Base-by-base conservation (phyloP, 2,888 invertebrate genomes). In the Aspidapion aeneum region DNA sequence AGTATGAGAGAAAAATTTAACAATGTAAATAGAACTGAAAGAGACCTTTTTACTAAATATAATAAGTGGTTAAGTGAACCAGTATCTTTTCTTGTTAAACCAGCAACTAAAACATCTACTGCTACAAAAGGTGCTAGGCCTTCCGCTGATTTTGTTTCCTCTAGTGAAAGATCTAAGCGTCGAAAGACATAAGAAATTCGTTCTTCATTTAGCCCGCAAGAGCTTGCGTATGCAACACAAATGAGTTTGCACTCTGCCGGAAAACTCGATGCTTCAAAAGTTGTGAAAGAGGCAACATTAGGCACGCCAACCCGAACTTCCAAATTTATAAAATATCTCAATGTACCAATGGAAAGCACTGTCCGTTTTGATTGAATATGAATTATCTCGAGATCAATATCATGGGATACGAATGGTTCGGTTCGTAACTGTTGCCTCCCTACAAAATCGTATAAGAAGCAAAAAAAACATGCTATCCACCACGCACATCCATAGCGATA, bases 381-480 rank as follows among this genome's bases (percentile, higher is more conserved):
- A 60, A 12, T 19, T 60, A 2, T 55, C 52, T 1, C 55, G 22
- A 18, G 20, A 55, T 55, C 49, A 60, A 18, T 55, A 60, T 56
- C 19, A 17, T 1, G 55, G 22, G 7, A 16, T 60, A 20, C 7
- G 60, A 57, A 16, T 18, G 18, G n/a, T 58, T 18, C 48, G 59
- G n/a, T 20, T 48, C 9, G 9, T 50, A 58, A 19, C 18, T 58
- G 9, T 58, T 51, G 18, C 59, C 51, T 17, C 48, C 52, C 2
- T 54, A 60, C 18, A 60, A 60, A 19, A 56, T 18, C 3, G 50
- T 60, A 19, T n/a, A 19, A 54, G 50, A n/a, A 60, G 19, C 52
- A 51, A 54, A 60, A 20, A 60, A 54, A 60, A 17, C 20, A 2
- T 60, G 60, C 51, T 60, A 60, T 54, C 60, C 55, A 2, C 54